Conservation (phyloP, 2,888 invertebrate genomes). For the Agelastica alni region DNA sequence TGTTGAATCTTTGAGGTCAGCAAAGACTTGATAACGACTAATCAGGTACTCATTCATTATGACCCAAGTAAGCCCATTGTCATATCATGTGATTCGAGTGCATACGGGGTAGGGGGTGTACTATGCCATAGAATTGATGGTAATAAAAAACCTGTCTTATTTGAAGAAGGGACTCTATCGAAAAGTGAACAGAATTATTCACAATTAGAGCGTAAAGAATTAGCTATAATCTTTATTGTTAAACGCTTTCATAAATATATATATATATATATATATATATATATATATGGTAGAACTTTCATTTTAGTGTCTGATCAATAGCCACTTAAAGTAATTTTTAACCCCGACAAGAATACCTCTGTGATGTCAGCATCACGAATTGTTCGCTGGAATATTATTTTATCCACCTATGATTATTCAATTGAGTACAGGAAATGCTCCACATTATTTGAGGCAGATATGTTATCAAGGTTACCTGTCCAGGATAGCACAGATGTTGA, state of each 20-base stretch:
- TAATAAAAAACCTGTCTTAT: too few relatives aligned
- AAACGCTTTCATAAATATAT: neutral
- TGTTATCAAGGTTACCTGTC: conserved; percentile 1
- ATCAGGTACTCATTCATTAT: neutral
- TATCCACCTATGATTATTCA: neutral
- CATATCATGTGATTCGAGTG: neutral
- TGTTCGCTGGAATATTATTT: neutral
- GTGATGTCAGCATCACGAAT: neutral
- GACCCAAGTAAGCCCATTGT: neutral
- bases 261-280: too few relatives aligned
- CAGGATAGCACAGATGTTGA: neutral
- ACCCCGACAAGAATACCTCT: conserved; percentile 22
- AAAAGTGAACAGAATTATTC: neutral
- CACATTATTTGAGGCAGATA: neutral
- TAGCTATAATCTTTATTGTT: neutral
- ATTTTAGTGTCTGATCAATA: conserved; percentile 32
- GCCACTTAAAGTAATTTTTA: conserved; percentile 31
- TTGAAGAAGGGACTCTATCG: too few relatives aligned
- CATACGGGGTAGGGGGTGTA: neutral
- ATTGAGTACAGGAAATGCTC: neutral
- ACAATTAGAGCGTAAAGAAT: neutral
- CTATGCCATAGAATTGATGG: too few relatives aligned
- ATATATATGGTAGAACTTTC: too few relatives aligned
- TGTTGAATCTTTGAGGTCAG: neutral
- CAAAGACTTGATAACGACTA: neutral